These are phyloP conservation scores for Melangyna quadrimaculata DNA, from an alignment of 2,888 invertebrate species.

Conservation along the genomic window DNA sequence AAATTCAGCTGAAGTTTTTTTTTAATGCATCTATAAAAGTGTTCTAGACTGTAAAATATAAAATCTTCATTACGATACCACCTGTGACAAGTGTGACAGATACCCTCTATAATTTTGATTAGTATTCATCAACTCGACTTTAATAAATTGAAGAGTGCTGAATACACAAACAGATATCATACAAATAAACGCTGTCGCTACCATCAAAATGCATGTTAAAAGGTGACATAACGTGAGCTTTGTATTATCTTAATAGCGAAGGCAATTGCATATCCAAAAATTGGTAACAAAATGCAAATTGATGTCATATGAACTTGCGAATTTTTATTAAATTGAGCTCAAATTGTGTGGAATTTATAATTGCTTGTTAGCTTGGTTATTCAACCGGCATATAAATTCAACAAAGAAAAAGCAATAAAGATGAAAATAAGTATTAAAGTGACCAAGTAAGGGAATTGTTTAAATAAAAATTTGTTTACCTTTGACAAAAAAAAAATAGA, in stretches of 20 bases:
- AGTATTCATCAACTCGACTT: constrained; percentile 3
- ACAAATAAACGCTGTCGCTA: not conserved
- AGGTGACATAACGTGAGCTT: not conserved
- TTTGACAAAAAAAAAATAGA: too few species aligned
- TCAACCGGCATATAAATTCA: not conserved
- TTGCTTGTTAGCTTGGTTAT: not conserved
- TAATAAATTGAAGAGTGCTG: not conserved
- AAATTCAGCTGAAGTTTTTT: too few species aligned
- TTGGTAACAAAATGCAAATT: not conserved
- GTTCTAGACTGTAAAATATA: not conserved
- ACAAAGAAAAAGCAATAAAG: too few species aligned
- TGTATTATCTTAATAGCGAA: not conserved
- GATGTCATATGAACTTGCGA: not conserved
- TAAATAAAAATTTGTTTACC: too few species aligned
- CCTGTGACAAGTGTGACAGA: not conserved
- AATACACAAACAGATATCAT: not conserved
- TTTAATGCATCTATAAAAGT: not conserved
- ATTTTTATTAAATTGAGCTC: not conserved
- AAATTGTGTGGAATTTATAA: not conserved
- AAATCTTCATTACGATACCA: not conserved
- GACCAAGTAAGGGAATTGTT: too few species aligned
- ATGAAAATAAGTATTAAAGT: too few species aligned
- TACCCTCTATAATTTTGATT: not conserved
- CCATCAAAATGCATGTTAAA: constrained; percentile 2
- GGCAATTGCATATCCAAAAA: not conserved